These are phyloP conservation scores for Actenoides hombroni DNA, from an alignment of 2,113 vertebrate genomes.

Conservation along the genomic window DNA sequence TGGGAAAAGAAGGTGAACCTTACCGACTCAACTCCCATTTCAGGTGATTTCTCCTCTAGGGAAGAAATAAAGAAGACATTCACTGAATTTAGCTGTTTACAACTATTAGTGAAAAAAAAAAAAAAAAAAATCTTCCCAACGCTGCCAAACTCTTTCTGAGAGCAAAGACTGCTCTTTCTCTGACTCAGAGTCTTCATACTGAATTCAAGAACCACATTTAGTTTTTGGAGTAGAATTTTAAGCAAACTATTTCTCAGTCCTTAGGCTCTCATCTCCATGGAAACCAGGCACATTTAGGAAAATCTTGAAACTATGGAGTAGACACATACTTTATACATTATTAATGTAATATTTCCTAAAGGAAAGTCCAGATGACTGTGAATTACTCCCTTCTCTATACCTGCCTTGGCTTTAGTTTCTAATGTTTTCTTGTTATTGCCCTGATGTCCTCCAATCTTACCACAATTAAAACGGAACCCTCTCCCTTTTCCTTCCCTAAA, in stretches of 20 bases:
- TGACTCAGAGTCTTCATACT: neutral
- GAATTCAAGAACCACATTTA: neutral
- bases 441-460: neutral
- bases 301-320: slow-evolving; percentile 6
- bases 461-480: neutral
- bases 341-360: slow-evolving; percentile 18
- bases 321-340: slow-evolving; percentile 10
- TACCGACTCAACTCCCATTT: neutral
- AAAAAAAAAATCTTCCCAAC: neutral
- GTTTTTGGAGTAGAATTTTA: neutral
- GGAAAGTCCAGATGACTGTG: neutral
- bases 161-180: neutral
- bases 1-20: neutral
- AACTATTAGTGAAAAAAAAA: neutral
- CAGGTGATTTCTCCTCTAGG: neutral
- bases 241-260: slow-evolving; percentile 18
- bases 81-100: neutral
- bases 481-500: neutral
- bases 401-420: neutral
- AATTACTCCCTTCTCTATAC: neutral
- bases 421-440: neutral
- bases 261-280: slow-evolving; percentile 11
- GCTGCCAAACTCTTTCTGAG: neutral
- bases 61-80: neutral
- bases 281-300: slow-evolving; percentile 28